phyloP scores from a whole-genome alignment of 2,113 vertebrate species.

The Neoarius graeffei region DNA sequence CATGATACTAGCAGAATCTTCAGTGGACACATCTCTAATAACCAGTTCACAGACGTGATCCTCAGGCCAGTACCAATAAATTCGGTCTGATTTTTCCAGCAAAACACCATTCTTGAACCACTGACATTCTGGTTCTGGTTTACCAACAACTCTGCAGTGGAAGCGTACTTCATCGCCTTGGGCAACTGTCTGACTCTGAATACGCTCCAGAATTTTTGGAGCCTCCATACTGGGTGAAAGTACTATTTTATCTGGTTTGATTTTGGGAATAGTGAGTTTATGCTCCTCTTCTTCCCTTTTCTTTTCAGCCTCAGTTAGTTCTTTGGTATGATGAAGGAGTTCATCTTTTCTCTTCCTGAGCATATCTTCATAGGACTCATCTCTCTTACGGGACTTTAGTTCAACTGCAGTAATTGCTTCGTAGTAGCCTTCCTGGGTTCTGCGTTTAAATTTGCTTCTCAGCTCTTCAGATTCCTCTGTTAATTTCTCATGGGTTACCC shows the following conservation, averaged over 20 bases:
- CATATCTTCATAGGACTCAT: conserved; percentile 93
- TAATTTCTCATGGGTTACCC: conserved; percentile 86
- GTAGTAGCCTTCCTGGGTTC: conserved; percentile 96
- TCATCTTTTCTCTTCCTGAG: conserved; percentile 94
- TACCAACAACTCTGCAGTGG: conserved; percentile 86
- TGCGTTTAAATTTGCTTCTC: conserved; percentile 94
- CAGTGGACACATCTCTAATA: conserved; percentile 84
- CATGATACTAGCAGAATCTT: conserved; percentile 97
- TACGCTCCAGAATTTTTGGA: conserved; percentile 93
- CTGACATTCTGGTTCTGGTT: conserved; percentile 92
- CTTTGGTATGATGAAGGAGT: conserved; percentile 89
- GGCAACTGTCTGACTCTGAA: conserved; percentile 90
- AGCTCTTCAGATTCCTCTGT: conserved; percentile 93
- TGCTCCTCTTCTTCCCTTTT: conserved; percentile 81
- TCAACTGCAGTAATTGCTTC: conserved; percentile 97
- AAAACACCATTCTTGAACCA: conserved; percentile 98
- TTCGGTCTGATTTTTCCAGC: conserved; percentile 87
- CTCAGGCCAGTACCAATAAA: conserved; percentile 96
- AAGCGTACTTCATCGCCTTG: conserved; percentile 88
- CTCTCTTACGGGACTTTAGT: conserved; percentile 92
- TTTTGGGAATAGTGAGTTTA: conserved; percentile 82
- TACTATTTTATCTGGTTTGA: conserved; percentile 88
- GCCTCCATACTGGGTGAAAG: conserved; percentile 95
- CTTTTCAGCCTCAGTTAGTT: conserved; percentile 89
- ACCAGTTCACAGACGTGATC: conserved; percentile 94